Conservation (phyloP, 2,113 vertebrate species). For the Nanorana parkeri region DNA sequence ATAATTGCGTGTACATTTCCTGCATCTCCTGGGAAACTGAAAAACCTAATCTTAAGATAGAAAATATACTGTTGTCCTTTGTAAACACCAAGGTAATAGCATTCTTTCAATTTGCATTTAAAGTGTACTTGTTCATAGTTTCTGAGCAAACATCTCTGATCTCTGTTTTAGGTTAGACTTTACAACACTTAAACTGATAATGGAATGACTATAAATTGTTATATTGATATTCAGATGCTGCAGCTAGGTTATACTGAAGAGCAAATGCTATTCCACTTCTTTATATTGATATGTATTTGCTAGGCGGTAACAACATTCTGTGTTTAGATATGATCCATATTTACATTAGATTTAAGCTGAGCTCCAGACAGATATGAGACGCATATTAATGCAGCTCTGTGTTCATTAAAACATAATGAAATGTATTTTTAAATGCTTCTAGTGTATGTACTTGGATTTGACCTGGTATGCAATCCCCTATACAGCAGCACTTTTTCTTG, state of each 20-base stretch:
- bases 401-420: no score
- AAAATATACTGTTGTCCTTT: constrained; percentile 30
- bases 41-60: constrained; percentile 17
- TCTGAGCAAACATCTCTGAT: background rate
- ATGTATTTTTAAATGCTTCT: no score
- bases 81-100: constrained; percentile 14
- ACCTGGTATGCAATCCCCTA: background rate
- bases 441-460: background rate
- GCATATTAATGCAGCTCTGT: no score
- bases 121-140: constrained; percentile 11
- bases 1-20: constrained; percentile 13
- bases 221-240: background rate
- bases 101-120: constrained; percentile 40
- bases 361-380: no score
- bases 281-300: no score
- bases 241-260: background rate
- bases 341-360: no score
- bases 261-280: no score
- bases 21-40: background rate
- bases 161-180: constrained; percentile 12
- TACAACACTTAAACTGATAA: background rate
- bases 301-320: no score
- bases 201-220: background rate
- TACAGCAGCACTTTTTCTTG: constrained; percentile 50
- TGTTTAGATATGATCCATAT: no score